Conservation (phyloP, 2,113 vertebrate species). For the Larimichthys polyactis region DNA sequence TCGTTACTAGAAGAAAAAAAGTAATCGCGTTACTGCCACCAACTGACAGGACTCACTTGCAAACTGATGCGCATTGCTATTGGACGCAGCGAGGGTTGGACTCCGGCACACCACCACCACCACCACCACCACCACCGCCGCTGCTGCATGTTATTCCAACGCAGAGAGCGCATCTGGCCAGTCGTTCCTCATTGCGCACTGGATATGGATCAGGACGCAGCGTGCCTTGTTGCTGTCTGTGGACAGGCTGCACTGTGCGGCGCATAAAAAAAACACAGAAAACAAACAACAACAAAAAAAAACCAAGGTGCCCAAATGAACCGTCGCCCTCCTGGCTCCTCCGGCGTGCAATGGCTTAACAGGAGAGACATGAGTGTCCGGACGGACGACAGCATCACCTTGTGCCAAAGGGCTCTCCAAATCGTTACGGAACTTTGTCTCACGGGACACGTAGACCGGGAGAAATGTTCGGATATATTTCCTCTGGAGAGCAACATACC, state of each 20-base stretch:
- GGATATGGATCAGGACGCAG: conserved; percentile 77
- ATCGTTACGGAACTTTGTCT: conserved; percentile 96
- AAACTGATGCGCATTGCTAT: conserved; percentile 55
- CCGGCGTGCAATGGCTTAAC: conserved; percentile 88
- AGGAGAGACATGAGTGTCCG: conserved; percentile 90
- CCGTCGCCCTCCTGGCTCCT: conserved; percentile 71
- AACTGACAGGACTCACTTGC: conserved; percentile 6
- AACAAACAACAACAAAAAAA: too few species aligned
- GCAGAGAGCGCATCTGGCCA: conserved; percentile 45
- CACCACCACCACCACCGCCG: conserved; percentile 20
- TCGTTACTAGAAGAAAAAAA: conserved; percentile 22
- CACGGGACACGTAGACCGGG: conserved; percentile 91
- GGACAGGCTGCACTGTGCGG: conserved; percentile 60
- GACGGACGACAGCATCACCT: conserved; percentile 89
- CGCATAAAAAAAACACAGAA: conserved; percentile 41
- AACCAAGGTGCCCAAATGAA: conserved; percentile 74
- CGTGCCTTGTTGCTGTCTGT: conserved; percentile 44
- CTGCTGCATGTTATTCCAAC: conserved; percentile 28
- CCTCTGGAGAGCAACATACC: conserved; percentile 87
- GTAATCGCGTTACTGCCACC: conserved; percentile 36
- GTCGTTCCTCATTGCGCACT: conserved; percentile 63
- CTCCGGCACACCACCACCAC: conserved; percentile 46
- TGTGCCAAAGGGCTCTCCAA: conserved; percentile 95
- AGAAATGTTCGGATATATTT: conserved; percentile 94
- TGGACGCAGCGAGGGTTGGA: conserved; percentile 67